Base-by-base conservation (phyloP, 1,140 invertebrate genomes). In the Microvelia longipes region DNA sequence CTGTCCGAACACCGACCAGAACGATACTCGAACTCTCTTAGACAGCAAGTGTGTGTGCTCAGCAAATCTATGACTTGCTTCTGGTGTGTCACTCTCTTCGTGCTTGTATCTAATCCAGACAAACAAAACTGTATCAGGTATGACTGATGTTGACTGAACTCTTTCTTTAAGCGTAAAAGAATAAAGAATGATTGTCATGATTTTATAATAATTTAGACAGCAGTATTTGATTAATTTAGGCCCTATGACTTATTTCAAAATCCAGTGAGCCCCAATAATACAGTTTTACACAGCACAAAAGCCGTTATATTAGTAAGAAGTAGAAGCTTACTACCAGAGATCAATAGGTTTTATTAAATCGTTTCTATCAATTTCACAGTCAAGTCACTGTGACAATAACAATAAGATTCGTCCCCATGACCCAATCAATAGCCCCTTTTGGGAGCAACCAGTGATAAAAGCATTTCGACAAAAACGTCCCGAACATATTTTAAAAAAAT, bases 21-120 rank as follows among this genome's bases (percentile, higher is more conserved):
- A 70, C 0, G 68, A 63, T 25, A 72, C 65, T 29, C 66, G 24
- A 15, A 66, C 61, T 68, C 66, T 64, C 28, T 65, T 68, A n/a
- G 35, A 28, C n/a, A 70, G 1, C 14, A 70, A 63, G 66, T 67
- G 67, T 15, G 68, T 35, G 19, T 63, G 64, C 24, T 66, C 68
- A 13, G 66, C 28, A 65, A 63, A 69, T 15, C 50, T 50, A 61
- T 69, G 68, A 24, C 27, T 25, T 24, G 67, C 25, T 27, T 2
- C 11, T 15, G 24, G 1, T 24, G 68, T 24, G 13, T 67, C 26
- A 30, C 62, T 30, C 19, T 50, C 62, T 68, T 69, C 66, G 24
- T 67, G 29, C 66, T 50, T 0, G 50, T 72, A 72, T 28, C 71
- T 72, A 24, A 24, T 62, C 27, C 24, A 67, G 28, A 5, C 28